Evolutionary conservation across 64 coral and sea anemone genomes (phyloP).

Genomic region (Dendrophyllia cribrosa): DNA sequence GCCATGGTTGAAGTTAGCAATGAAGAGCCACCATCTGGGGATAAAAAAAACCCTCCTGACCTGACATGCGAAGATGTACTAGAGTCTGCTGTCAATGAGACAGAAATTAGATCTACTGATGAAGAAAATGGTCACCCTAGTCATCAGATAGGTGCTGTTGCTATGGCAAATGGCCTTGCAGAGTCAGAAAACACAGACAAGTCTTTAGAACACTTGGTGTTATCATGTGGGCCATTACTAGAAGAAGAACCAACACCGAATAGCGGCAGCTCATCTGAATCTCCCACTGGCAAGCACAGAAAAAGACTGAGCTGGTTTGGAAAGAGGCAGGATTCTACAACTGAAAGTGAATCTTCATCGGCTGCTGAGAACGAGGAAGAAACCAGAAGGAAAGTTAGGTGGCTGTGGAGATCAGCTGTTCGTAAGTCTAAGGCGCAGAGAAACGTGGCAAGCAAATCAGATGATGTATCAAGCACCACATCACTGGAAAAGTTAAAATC

Average conservation of each 20-base stretch:
- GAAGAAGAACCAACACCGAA: neutral
- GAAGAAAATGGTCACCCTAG: constrained; percentile 23
- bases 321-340: constrained; percentile 33
- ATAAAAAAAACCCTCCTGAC: constrained; percentile 6
- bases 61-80: neutral
- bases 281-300: constrained; percentile 44
- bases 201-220: neutral
- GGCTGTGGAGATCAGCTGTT: constrained; percentile 68
- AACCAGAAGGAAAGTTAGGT: constrained; percentile 52
- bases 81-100: neutral
- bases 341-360: constrained; percentile 36
- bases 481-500: constrained; percentile 44
- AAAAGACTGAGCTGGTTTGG: constrained; percentile 73
- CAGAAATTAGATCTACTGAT: neutral
- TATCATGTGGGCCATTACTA: neutral
- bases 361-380: constrained; percentile 64
- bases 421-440: constrained; percentile 54
- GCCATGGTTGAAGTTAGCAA: neutral
- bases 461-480: neutral
- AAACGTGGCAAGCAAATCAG: constrained; percentile 19
- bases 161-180: neutral
- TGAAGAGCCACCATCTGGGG: neutral
- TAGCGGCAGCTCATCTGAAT: neutral
- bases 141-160: neutral
- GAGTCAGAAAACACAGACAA: neutral